Base-by-base conservation (phyloP, 1,140 invertebrate species). In the Aporrectodea caliginosa region DNA sequence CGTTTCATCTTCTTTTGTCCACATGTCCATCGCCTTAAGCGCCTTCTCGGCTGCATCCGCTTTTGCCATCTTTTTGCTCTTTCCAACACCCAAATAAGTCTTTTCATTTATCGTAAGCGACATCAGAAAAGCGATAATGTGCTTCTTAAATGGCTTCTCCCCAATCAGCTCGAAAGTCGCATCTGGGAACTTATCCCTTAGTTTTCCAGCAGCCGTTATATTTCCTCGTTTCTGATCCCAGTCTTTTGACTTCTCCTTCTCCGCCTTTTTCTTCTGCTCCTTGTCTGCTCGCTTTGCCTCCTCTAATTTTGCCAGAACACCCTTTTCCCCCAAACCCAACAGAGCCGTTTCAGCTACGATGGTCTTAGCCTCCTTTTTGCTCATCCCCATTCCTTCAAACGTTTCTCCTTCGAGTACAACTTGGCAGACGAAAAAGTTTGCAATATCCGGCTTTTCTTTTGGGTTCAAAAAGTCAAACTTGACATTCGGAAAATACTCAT, bases 401-500 rank as follows among this genome's bases (percentile, higher is more conserved):
- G 43, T 76, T 76, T 76, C 33, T 1, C 75, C 75, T 35, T 76
- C 75, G 27, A 76, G 34, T 16, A 29, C 22, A 0, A 68, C 31
- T 12, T 76, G 33, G 29, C 32, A 32, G n/a, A 35, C 35, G 31
- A 76, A 35, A 27, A 30, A 35, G n/a, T 34, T 43, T 27, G 33
- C n/a, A 27, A 35, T 27, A 30, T 29, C 75, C 27, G 75, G 35
- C 29, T 35, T 35, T 29, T 43, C 43, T 0, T 29, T n/a, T 58
- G 29, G 35, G 35, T 76, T 29, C 29, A 35, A 27, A 35, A 76
- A 76, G 33, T 29, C 35, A 30, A 76, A 29, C 75, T 43, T 76
- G 2, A 76, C n/a, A 27, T 76, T 35, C 43, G 75, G 75, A 76
- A 35, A 76, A 22, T 35, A 76, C 35, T 76, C 75, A n/a, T 76